Conservation (phyloP, 2,113 vertebrate genomes). For the Steatornis caripensis region DNA sequence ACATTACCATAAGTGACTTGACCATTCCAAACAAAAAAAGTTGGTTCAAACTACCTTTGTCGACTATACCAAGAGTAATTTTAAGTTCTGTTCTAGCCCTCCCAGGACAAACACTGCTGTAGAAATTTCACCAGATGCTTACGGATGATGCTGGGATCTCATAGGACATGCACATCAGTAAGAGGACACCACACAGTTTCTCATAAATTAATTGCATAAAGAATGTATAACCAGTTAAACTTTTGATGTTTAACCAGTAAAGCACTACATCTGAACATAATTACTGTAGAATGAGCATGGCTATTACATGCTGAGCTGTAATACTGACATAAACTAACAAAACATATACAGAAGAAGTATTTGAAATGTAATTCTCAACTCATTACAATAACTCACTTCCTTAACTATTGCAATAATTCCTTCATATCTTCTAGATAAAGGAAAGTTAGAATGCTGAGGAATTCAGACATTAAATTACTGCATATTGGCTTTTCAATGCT, state of each 20-base stretch:
- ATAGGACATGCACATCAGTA: too few species aligned
- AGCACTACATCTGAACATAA: background rate
- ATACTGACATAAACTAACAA: background rate
- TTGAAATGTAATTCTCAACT: background rate
- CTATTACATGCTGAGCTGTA: background rate
- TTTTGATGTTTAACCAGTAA: background rate
- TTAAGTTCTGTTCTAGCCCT: background rate
- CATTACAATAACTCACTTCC: too few species aligned
- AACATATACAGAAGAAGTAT: background rate
- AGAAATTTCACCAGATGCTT: background rate
- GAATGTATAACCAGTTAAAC: background rate
- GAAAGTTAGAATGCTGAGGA: background rate
- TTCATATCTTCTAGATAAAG: background rate
- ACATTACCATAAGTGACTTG: background rate
- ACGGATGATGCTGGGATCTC: background rate
- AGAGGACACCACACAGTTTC: background rate
- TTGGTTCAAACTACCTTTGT: background rate
- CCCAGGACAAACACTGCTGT: background rate
- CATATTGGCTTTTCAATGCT: background rate
- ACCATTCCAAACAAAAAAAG: background rate
- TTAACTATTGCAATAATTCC: background rate
- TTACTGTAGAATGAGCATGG: background rate
- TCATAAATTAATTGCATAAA: background rate
- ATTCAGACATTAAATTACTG: background rate
- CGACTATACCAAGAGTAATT: background rate